phyloP scores from a whole-genome alignment of 2,797 vertebrate genomes.

The Serranus cabrilla region DNA sequence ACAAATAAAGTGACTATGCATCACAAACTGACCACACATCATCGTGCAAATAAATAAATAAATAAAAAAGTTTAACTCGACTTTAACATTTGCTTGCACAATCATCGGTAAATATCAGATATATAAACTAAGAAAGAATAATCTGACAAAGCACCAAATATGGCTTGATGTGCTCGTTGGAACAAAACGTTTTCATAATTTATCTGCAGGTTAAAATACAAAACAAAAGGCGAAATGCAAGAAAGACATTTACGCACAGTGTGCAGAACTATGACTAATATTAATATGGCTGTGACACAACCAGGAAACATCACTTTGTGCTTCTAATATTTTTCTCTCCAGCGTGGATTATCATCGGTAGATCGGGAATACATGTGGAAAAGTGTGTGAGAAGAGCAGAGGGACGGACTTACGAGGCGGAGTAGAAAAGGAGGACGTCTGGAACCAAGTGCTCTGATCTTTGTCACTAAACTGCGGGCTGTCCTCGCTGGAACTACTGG shows the following conservation, averaged over 20 bases:
- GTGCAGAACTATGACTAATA: background rate
- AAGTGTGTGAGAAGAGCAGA: slow-evolving; percentile 5
- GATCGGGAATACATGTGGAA: background rate
- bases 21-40: background rate
- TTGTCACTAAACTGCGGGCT: slow-evolving; percentile 84
- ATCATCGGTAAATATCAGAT: too few relatives aligned
- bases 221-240: background rate
- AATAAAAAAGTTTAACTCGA: too few relatives aligned
- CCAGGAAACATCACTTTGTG: too few relatives aligned
- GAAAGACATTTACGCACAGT: background rate
- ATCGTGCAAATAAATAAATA: background rate
- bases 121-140: too few relatives aligned
- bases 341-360: background rate
- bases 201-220: background rate
- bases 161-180: background rate
- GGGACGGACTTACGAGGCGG: slow-evolving; percentile 87
- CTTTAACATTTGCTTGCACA: background rate
- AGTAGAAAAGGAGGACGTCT: slow-evolving; percentile 81
- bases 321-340: background rate
- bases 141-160: background rate
- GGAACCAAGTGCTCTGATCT: slow-evolving; percentile 88
- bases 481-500: slow-evolving; percentile 81
- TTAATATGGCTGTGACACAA: background rate
- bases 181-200: background rate
- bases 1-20: too few relatives aligned